Evolutionary conservation across 2,888 invertebrate species (phyloP), one percentile per base, ranked within the genome.

Genomic region (Antheraea assamensis): DNA sequence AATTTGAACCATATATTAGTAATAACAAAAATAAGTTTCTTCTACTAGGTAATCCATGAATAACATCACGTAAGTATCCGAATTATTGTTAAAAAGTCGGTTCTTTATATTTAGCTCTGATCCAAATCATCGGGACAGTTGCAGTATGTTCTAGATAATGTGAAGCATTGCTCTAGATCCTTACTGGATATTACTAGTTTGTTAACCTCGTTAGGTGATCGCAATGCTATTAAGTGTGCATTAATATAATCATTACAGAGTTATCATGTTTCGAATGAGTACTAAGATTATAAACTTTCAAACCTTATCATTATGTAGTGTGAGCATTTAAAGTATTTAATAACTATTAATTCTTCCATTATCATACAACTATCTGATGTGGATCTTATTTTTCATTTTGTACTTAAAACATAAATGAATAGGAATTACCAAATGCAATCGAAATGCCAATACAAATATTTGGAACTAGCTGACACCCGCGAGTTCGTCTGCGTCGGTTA

Each of bases 81-180:
- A 58, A n/a, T 21, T 21, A 24, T 24, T 24, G 3, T 30, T 8
- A 35, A 68, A 68, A 68, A 68, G 3, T 13, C 8, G 13, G n/a
- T 68, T 35, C n/a, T 35, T 35, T 35, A 35, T 17, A 64, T 64
- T 68, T 35, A 35, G 13, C 35, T 13, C 13, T 68, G 35, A 68
- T 64, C 68, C 35, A 35, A 35, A 35, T 68, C 68, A 52, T 47
- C 27, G 42, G 35, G 19, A 42, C 49, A 58, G n/a, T 66, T 68
- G 68, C 49, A 68, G 24, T 24, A 55, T 64, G 64, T 78, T 79
- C 78, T 81, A 83, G 89, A 91, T 90, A 89, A 88, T 82, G 80
- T 81, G 80, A 80, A 81, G 84, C 76, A 81, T 82, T 91, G 92
- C 89, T 92, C 93, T 85, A 92, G 87, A 90, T 91, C 87, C 72